A percentile compares a stretch with the other conserved stretches of the same genome.
Evolutionary conservation across 2,888 invertebrate genomes (phyloP).

Genomic region (Petrophora chlorosata): DNA sequence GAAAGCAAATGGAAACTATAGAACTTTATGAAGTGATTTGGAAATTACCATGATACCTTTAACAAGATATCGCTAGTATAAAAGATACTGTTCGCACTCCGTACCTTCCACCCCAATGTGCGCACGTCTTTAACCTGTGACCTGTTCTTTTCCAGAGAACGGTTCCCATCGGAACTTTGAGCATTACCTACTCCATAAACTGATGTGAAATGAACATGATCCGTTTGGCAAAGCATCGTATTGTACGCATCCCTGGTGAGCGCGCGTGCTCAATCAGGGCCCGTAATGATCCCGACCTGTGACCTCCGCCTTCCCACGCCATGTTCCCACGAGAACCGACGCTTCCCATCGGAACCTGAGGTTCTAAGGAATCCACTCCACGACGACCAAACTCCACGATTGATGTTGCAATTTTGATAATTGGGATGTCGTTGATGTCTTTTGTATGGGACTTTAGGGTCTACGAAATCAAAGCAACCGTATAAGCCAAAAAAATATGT

Average conservation of each 20-base stretch:
- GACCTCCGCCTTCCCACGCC: slow-evolving; percentile 75
- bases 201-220: background rate
- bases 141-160: background rate
- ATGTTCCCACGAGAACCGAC: slow-evolving; percentile 74
- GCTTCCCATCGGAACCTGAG: slow-evolving; percentile 71
- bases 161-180: background rate
- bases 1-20: too few relatives aligned
- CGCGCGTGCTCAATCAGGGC: slow-evolving; percentile 49
- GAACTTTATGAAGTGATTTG: too few relatives aligned
- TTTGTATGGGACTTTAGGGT: slow-evolving; percentile 4
- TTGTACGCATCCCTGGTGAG: slow-evolving; percentile 36
- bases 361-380: slow-evolving; percentile 6
- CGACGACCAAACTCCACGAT: slow-evolving; percentile 5
- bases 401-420: slow-evolving; percentile 20
- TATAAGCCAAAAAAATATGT: too few relatives aligned
- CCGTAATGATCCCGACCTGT: slow-evolving; percentile 76
- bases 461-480: background rate
- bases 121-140: background rate
- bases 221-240: slow-evolving; percentile 2
- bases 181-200: background rate
- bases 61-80: too few relatives aligned
- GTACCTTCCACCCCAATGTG: too few relatives aligned
- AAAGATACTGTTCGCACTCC: too few relatives aligned
- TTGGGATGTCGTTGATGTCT: slow-evolving; percentile 25
- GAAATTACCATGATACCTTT: too few relatives aligned